A percentile compares a stretch with the other conserved stretches of the same genome.
Conservation (phyloP, 1,140 invertebrate genomes). For the Zelostemma sp. region DNA sequence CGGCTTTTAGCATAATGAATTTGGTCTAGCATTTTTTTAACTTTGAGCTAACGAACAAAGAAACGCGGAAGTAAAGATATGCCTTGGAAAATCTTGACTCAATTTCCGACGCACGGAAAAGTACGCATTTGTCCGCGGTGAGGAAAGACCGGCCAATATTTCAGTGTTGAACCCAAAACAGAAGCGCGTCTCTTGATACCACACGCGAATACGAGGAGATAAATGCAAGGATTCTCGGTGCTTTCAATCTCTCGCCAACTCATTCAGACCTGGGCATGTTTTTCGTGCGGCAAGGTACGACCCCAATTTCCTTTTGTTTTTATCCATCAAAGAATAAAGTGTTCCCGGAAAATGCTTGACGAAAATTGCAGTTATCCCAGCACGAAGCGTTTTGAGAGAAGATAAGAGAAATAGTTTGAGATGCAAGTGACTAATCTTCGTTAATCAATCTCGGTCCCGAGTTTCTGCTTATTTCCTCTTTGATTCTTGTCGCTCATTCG, state of each 20-base stretch:
- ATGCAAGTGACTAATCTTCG: background rate
- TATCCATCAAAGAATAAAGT: conserved; percentile 17
- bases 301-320: conserved; percentile 16
- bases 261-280: background rate
- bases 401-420: background rate
- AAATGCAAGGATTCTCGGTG: background rate
- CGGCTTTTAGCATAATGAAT: too few species aligned
- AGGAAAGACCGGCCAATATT: too few species aligned
- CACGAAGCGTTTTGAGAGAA: background rate
- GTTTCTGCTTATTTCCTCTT: background rate
- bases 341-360: conserved; percentile 14
- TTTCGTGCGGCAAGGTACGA: conserved; percentile 9
- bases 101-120: too few species aligned
- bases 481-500: too few species aligned
- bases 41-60: too few species aligned
- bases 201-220: background rate
- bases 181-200: too few species aligned
- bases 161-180: too few species aligned
- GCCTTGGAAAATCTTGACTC: too few species aligned
- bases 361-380: conserved; percentile 1
- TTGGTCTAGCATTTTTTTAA: too few species aligned
- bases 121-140: too few species aligned
- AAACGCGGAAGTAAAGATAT: too few species aligned
- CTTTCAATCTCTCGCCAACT: conserved; percentile 4
- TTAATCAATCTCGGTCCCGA: background rate